These are phyloP conservation scores for Asarcornis scutulata DNA, from an alignment of 2,113 vertebrate genomes.

Conservation along the genomic window DNA sequence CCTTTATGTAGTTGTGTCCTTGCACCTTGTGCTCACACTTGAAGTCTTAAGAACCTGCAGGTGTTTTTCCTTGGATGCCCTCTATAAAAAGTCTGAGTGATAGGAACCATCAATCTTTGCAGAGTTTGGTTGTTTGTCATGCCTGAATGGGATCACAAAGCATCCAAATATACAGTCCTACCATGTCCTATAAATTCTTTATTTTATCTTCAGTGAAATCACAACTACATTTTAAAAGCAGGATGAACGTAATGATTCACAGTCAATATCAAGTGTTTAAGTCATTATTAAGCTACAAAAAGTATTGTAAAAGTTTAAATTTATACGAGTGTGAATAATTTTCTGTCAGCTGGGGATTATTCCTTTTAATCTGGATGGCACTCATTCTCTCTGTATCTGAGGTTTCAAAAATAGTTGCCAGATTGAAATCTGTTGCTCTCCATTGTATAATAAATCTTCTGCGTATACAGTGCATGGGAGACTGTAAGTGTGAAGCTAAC, in stretches of 20 bases:
- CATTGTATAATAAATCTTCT: slow-evolving; percentile 7
- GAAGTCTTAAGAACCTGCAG: background rate
- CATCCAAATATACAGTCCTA: background rate
- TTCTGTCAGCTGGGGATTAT: slow-evolving; percentile 39
- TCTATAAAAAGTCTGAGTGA: background rate
- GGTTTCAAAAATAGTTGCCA: slow-evolving; percentile 19
- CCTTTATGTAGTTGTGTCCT: background rate
- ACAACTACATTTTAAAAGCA: background rate
- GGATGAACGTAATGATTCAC: background rate
- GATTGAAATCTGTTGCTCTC: slow-evolving; percentile 50
- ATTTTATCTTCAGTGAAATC: slow-evolving; percentile 3
- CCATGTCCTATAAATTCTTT: background rate
- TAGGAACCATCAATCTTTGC: background rate
- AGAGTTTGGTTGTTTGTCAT: background rate
- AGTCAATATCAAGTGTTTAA: background rate
- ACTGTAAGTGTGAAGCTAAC: background rate
- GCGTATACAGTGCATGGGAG: background rate
- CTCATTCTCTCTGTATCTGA: background rate
- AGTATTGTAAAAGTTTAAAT: slow-evolving; percentile 14
- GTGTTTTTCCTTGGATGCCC: background rate
- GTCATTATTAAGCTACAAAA: slow-evolving; percentile 21
- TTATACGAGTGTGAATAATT: slow-evolving; percentile 45
- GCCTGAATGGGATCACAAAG: background rate
- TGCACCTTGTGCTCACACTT: background rate
- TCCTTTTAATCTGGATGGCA: slow-evolving; percentile 29